These are phyloP conservation scores for Puffinus mauretanicus DNA, from an alignment of 2,113 vertebrate species.

Conservation along the genomic window DNA sequence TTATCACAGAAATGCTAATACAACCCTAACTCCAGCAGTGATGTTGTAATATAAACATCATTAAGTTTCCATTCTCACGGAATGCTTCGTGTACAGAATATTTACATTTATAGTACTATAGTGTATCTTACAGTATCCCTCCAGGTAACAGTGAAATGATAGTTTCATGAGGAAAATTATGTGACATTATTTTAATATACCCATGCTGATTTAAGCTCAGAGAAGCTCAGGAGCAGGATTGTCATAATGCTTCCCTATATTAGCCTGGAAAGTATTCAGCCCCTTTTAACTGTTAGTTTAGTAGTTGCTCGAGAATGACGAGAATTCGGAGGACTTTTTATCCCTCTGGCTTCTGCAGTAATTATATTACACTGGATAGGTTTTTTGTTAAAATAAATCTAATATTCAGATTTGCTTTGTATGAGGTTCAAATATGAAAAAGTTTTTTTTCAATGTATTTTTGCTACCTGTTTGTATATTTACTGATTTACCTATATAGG, in stretches of 20 bases:
- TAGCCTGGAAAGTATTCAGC: slow-evolving; percentile 7
- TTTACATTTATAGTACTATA: slow-evolving; percentile 68
- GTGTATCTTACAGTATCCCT: slow-evolving; percentile 56
- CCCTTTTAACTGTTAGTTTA: slow-evolving; percentile 35
- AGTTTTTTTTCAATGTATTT: background rate
- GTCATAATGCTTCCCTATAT: slow-evolving; percentile 30
- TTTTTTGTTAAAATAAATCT: background rate
- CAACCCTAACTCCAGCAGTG: slow-evolving; percentile 21
- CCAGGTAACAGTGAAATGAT: slow-evolving; percentile 61
- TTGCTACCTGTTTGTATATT: background rate
- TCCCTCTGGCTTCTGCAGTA: background rate
- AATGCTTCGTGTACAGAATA: slow-evolving; percentile 57
- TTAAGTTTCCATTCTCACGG: slow-evolving; percentile 60
- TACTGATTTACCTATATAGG: background rate
- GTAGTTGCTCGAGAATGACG: background rate
- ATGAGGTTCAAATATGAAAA: background rate
- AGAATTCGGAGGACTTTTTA: background rate
- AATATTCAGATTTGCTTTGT: background rate
- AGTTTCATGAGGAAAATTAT: slow-evolving; percentile 66
- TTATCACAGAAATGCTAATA: slow-evolving; percentile 64
- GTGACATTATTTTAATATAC: slow-evolving; percentile 63
- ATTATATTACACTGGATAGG: background rate
- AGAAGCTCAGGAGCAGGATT: slow-evolving; percentile 29
- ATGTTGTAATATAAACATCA: slow-evolving; percentile 62
- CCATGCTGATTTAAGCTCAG: slow-evolving; percentile 52